These are phyloP conservation scores for Lerista edwardsae DNA, from an alignment of 2,797 vertebrate species.

Conservation along the genomic window DNA sequence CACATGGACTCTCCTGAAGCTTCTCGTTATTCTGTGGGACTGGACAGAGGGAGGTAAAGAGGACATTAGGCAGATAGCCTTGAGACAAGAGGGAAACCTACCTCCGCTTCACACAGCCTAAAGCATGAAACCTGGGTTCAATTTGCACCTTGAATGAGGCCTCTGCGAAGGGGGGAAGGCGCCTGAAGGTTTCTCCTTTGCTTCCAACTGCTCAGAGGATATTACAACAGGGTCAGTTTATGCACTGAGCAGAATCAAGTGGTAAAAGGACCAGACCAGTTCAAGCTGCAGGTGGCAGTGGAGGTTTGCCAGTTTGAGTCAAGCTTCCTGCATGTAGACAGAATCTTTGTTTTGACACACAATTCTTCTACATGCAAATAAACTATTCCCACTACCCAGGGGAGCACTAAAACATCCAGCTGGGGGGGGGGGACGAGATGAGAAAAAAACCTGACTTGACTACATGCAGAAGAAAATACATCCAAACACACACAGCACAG, in stretches of 20 bases:
- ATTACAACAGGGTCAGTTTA: neutral
- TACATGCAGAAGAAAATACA: too few species aligned
- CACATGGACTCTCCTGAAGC: slow-evolving; percentile 95
- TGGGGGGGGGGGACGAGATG: too few species aligned
- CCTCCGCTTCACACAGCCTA: neutral
- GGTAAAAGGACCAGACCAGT: too few species aligned
- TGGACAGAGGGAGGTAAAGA: slow-evolving; percentile 60
- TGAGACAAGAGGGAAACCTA: neutral
- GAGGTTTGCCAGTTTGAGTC: too few species aligned
- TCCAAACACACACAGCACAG: too few species aligned
- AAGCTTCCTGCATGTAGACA: neutral
- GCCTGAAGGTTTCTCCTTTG: neutral
- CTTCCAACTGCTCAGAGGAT: neutral
- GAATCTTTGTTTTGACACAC: neutral
- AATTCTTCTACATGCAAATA: neutral
- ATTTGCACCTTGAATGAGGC: too few species aligned
- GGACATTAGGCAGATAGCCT: neutral
- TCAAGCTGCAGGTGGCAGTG: too few species aligned
- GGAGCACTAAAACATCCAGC: neutral
- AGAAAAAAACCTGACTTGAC: too few species aligned
- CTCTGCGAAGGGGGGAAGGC: neutral
- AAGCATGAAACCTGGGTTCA: neutral
- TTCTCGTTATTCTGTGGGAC: slow-evolving; percentile 96
- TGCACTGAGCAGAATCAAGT: neutral
- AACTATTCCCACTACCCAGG: neutral